Evolutionary conservation across 2,888 invertebrate genomes (phyloP).

Genomic region (Callyntrura guangdongensis): DNA sequence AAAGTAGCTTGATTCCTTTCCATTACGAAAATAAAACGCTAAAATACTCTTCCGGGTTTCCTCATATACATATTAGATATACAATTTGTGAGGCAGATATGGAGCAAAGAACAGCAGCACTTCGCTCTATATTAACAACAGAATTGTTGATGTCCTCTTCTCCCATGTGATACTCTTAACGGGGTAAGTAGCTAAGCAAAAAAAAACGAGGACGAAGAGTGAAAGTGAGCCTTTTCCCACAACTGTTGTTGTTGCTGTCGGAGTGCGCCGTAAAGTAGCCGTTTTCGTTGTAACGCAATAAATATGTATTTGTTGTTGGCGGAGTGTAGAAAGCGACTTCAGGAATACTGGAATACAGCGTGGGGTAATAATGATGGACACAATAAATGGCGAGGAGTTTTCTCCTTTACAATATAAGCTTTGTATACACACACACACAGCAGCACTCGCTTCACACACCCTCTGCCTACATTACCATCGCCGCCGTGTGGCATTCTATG

Average conservation of each 20-base stretch:
- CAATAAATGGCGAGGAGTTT: background rate
- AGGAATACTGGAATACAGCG: background rate
- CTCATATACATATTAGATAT: background rate
- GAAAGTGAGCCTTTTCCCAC: constrained; percentile 34
- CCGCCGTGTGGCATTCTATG: background rate
- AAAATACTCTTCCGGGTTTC: constrained; percentile 38
- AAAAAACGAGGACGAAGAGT: background rate
- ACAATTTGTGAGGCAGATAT: background rate
- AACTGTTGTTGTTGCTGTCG: constrained; percentile 18
- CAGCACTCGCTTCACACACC: too few species aligned
- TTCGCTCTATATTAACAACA: constrained; percentile 33
- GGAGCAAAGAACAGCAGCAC: background rate
- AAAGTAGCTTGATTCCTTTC: constrained; percentile 20
- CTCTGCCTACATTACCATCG: too few species aligned
- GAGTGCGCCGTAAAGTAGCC: background rate
- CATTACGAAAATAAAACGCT: constrained; percentile 26
- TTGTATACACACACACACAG: too few species aligned
- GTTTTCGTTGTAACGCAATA: constrained; percentile 5
- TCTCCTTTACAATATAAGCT: background rate
- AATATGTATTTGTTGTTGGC: background rate
- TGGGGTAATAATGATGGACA: background rate
- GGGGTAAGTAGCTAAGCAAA: background rate
- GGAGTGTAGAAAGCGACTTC: background rate
- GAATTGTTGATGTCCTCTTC: constrained; percentile 36
- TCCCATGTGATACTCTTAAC: constrained; percentile 29